Evolutionary conservation across 2,113 vertebrate species (phyloP).

Genomic region (Potamarius usumacintae): DNA sequence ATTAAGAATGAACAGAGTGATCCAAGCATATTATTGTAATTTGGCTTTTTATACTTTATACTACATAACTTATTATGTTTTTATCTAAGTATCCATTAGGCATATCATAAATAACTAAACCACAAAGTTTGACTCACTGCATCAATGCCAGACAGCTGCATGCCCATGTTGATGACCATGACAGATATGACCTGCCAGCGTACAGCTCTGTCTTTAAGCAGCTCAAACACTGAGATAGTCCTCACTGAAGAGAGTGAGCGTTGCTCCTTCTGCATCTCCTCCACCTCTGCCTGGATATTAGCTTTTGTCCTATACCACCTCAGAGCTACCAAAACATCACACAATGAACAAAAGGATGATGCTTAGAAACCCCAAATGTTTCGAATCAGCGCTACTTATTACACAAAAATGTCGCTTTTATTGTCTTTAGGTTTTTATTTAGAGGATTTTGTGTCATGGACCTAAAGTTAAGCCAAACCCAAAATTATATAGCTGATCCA

Average conservation of each 20-base stretch:
- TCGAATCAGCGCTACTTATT: neutral
- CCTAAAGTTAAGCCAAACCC: neutral
- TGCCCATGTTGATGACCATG: slow-evolving; percentile 80
- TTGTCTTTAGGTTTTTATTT: neutral
- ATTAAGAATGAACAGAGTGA: neutral
- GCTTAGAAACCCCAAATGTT: neutral
- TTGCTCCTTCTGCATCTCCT: slow-evolving; percentile 88
- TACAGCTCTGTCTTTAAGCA: slow-evolving; percentile 74
- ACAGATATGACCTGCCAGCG: slow-evolving; percentile 84
- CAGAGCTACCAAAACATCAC: slow-evolving; percentile 68
- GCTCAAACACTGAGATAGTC: slow-evolving; percentile 70
- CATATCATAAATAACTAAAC: neutral
- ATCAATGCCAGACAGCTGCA: slow-evolving; percentile 90
- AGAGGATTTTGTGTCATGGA: neutral
- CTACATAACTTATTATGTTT: neutral
- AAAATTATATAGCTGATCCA: neutral
- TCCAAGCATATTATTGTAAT: neutral
- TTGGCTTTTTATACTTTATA: neutral
- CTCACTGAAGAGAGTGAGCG: slow-evolving; percentile 73
- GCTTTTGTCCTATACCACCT: slow-evolving; percentile 71
- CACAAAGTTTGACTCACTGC: slow-evolving; percentile 73
- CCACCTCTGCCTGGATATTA: slow-evolving; percentile 76
- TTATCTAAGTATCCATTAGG: neutral
- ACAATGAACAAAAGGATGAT: neutral
- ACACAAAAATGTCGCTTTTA: neutral